These are phyloP conservation scores for Drosophila paranaensis DNA, from an alignment of 2,888 invertebrate genomes.

Conservation along the genomic window DNA sequence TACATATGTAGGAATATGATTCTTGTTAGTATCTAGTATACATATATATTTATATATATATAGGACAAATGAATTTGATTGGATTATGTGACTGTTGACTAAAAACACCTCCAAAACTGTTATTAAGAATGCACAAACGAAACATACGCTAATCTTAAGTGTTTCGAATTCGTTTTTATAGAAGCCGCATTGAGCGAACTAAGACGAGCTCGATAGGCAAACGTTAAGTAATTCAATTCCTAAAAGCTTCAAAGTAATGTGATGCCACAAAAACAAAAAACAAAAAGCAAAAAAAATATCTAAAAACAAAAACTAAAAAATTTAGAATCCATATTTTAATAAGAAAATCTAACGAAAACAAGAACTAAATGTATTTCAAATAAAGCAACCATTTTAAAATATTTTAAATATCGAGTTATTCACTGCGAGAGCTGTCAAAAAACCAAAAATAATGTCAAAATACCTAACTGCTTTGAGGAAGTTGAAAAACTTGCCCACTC, in stretches of 20 bases:
- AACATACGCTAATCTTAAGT: neutral
- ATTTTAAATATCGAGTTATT: neutral
- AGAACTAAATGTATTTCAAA: conserved; percentile 42
- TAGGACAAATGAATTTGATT: conserved; percentile 22
- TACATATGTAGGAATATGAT: conserved; percentile 59
- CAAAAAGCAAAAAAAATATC: neutral
- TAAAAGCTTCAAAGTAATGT: conserved; percentile 64
- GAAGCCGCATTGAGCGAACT: conserved; percentile 39
- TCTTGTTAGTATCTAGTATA: conserved; percentile 37
- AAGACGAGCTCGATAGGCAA: conserved; percentile 30
- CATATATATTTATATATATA: conserved; percentile 1
- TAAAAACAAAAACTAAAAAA: conserved; percentile 35
- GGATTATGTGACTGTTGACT: conserved; percentile 25
- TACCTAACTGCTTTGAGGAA: conserved; percentile 13
- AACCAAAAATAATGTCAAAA: conserved; percentile 31
- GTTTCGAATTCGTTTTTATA: conserved; percentile 41
- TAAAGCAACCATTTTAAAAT: conserved; percentile 23
- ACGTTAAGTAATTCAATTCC: conserved; percentile 25
- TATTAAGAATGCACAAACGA: conserved; percentile 42
- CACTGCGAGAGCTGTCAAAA: conserved; percentile 29
- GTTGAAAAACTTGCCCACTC: neutral
- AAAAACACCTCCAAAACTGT: conserved; percentile 24
- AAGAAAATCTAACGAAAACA: conserved; percentile 31
- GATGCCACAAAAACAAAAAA: conserved; percentile 42
- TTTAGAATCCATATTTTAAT: conserved; percentile 64